These are phyloP conservation scores for Caenorhabditis plicata DNA, from an alignment of 2,888 invertebrate species.

Conservation along the genomic window DNA sequence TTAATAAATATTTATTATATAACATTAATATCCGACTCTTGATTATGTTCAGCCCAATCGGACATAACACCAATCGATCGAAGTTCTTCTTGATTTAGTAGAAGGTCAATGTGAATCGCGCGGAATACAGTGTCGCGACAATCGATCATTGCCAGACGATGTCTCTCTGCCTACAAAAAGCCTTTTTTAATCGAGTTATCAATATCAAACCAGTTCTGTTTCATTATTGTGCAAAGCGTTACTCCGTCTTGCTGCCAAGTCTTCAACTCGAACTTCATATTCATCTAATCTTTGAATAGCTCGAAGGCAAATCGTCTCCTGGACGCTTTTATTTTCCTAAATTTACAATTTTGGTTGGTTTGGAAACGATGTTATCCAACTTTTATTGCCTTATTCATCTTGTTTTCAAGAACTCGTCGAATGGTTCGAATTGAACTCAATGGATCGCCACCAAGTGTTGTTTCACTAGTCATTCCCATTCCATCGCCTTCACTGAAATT, in stretches of 20 bases:
- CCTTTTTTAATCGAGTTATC: background rate
- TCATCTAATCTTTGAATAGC: slow-evolving; percentile 54
- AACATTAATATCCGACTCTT: too few species aligned
- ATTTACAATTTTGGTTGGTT: background rate
- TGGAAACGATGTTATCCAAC: slow-evolving; percentile 6
- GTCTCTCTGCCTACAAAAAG: slow-evolving; percentile 44
- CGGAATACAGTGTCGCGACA: slow-evolving; percentile 58
- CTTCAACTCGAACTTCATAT: slow-evolving; percentile 48
- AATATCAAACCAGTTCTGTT: slow-evolving; percentile 16
- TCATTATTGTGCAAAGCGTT: slow-evolving; percentile 40
- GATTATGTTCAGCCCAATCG: slow-evolving; percentile 29
- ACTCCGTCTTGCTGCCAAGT: slow-evolving; percentile 40
- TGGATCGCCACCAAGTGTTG: slow-evolving; percentile 43
- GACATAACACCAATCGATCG: slow-evolving; percentile 39
- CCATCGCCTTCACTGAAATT: slow-evolving; percentile 50
- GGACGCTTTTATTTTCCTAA: slow-evolving; percentile 41
- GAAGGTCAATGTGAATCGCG: slow-evolving; percentile 50
- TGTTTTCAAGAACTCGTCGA: slow-evolving; percentile 41
- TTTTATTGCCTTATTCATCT: slow-evolving; percentile 34
- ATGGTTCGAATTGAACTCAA: slow-evolving; percentile 50
- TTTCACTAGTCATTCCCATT: slow-evolving; percentile 32
- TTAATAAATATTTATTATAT: too few species aligned
- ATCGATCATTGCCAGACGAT: slow-evolving; percentile 49
- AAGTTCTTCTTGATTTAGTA: slow-evolving; percentile 45
- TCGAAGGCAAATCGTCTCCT: slow-evolving; percentile 48